These are phyloP conservation scores for Neodiprion fabricii DNA, from an alignment of 1,140 invertebrate species.

Conservation along the genomic window DNA sequence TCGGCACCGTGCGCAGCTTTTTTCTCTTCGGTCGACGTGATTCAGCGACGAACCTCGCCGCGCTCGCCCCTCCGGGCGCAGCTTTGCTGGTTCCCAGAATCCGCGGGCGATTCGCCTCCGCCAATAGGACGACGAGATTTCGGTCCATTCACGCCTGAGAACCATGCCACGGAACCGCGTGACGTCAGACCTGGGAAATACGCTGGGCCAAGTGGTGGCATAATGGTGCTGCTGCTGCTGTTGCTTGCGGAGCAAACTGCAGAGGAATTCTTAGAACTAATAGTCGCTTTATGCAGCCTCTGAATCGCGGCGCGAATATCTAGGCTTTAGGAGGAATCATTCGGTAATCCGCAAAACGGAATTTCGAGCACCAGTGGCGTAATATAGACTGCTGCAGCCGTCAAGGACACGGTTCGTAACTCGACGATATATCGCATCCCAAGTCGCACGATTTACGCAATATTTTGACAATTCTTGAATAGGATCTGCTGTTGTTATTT, in stretches of 20 bases:
- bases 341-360: too few species aligned
- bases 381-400: too few species aligned
- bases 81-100: neutral
- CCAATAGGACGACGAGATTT: neutral
- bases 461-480: neutral
- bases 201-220: neutral
- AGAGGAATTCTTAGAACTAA: neutral
- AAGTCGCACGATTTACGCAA: too few species aligned
- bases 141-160: constrained; percentile 4
- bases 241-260: neutral
- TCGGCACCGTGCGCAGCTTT: neutral
- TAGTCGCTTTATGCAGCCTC: neutral
- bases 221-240: neutral
- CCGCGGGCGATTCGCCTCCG: neutral
- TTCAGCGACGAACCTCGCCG: constrained; percentile 4
- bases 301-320: neutral
- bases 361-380: too few species aligned
- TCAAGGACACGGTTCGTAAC: too few species aligned
- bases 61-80: constrained; percentile 1
- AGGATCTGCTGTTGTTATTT: neutral
- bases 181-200: constrained; percentile 6
- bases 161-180: neutral
- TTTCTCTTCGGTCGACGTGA: neutral
- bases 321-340: too few species aligned
- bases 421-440: too few species aligned